These are phyloP conservation scores for Thera britannica DNA, from an alignment of 2,888 invertebrate genomes.

Conservation along the genomic window DNA sequence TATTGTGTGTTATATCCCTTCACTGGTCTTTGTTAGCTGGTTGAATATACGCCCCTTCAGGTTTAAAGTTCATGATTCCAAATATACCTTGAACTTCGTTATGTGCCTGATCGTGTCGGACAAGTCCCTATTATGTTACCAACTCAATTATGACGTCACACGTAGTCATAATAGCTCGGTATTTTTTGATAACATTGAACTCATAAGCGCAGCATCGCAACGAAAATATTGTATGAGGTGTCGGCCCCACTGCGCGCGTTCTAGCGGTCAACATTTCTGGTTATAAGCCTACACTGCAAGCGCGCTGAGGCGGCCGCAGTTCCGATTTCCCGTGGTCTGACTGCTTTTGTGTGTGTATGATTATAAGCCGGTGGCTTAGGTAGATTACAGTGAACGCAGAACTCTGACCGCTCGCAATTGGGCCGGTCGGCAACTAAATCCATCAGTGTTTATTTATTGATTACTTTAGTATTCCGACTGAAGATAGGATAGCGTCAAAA, in stretches of 20 bases:
- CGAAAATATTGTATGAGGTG: neutral
- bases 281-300: no score
- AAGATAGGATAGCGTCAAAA: no score
- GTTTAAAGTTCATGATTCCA: constrained; percentile 47
- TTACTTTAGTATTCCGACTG: neutral
- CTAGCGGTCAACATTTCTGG: no score
- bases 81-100: constrained; percentile 49
- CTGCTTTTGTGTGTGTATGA: no score
- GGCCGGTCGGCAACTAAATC: no score
- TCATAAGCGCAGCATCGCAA: neutral
- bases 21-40: constrained; percentile 23
- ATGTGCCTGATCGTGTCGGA: constrained; percentile 19
- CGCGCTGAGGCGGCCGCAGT: no score
- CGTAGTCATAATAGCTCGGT: neutral
- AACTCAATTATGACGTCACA: constrained; percentile 9
- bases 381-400: no score
- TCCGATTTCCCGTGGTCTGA: no score
- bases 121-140: constrained; percentile 10
- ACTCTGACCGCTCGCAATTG: no score
- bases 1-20: constrained; percentile 15
- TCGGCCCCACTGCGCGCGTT: no score
- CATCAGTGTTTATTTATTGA: neutral
- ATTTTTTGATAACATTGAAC: constrained; percentile 16
- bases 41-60: constrained; percentile 29
- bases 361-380: no score